Evolutionary conservation across 2,113 vertebrate species (phyloP).

Genomic region (Sinosuthora webbiana): DNA sequence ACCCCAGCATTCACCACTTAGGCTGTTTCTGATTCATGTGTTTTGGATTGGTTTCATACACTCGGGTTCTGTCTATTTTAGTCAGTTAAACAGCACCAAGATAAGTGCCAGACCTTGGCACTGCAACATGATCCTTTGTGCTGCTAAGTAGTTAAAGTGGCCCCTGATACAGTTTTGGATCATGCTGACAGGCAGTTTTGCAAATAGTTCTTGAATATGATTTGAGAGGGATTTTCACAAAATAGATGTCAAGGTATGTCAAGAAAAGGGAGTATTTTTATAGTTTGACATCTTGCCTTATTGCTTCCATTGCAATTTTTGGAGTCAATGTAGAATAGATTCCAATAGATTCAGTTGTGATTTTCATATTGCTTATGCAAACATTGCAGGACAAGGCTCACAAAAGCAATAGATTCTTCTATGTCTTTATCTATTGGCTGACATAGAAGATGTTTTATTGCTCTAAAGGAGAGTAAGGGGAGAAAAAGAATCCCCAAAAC

Average conservation of each 20-base stretch:
- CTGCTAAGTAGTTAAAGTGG: background rate
- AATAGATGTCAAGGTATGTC: background rate
- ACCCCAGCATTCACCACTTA: background rate
- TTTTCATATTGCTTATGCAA: background rate
- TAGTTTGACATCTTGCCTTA: background rate
- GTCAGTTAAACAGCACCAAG: background rate
- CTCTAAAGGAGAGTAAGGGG: background rate
- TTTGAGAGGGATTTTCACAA: background rate
- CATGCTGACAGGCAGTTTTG: background rate
- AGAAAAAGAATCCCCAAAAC: background rate
- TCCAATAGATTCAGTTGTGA: background rate
- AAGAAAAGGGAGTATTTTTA: background rate
- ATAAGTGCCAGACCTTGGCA: background rate
- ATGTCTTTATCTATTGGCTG: background rate
- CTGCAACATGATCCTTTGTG: background rate
- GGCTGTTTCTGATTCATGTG: rapidly evolving
- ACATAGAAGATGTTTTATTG: background rate
- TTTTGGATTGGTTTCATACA: background rate
- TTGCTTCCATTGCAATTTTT: background rate
- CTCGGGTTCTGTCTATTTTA: background rate
- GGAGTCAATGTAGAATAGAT: background rate
- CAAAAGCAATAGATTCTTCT: background rate
- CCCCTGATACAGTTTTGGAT: background rate
- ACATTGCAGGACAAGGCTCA: background rate
- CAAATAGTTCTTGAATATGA: background rate